Evolutionary conservation across 2,113 vertebrate species (phyloP), one percentile per base, ranked within the genome.

Genomic region (Cinclus cinclus): DNA sequence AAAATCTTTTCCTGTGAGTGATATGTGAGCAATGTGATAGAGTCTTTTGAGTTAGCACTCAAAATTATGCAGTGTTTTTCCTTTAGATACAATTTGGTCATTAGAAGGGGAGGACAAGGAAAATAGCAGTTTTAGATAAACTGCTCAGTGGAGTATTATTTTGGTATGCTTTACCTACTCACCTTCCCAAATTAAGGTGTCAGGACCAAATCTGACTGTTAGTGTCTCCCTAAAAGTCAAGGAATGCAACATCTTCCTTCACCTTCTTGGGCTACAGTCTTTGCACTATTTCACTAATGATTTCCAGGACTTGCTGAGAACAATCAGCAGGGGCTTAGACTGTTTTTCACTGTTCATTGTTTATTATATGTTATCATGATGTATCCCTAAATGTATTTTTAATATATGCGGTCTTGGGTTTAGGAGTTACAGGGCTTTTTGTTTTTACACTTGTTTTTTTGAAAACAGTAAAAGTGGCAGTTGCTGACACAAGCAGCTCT

Each of bases 1-100:
- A 99, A 98, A 99, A 99, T 94, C 99, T 99, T 97, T 99, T 99
- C 94, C 97, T 99, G 99, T 99, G 96, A 99, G 99, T 99, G 95
- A 91, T 95, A 75, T 14, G 59, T 94, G 83, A 55, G 60, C 90
- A 89, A 22, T 87, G 42, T 87, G 52, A 58, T 68, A 92, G 42
- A 83, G 74, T 83, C 62, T 89, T 96, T 92, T 74, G 69, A 90
- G 81, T 95, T 94, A 70, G 75, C 77, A 52, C 52, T 91, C 64
- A 37, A 59, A 94, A 86, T 87, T 87, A 46, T 58, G 31, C 62
- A 78, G 44, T 77, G 17, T 81, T 68, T 79, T 96, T 92, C 90
- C 56, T 93, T 88, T 92, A 90, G 62, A 92, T 52, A n/a, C 91
- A 59, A 46, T 73, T 74, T n/a, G n/a, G 25, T 47, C 27, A 14